Evolutionary conservation across 2,113 vertebrate species (phyloP), one percentile per base, ranked within the genome.

Genomic region (Turdus rufiventris): DNA sequence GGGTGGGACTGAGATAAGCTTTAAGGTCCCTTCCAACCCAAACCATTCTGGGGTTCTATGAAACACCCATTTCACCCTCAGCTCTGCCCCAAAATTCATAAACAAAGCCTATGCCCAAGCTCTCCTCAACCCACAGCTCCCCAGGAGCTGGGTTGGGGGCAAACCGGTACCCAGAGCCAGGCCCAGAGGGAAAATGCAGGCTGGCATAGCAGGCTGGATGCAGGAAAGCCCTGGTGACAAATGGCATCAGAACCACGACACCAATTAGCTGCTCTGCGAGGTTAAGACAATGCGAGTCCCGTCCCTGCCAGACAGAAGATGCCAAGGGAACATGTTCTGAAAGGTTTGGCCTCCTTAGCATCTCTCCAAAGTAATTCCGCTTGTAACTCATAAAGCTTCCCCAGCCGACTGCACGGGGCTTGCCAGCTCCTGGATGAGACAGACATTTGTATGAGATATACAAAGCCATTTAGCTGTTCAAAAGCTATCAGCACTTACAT

Each of bases 401-500:
- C 91, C 91, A 80, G 96, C 82, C 13, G 81, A 86, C 89, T 53
- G 85, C 38, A 5, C 78, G 40, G 89, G 36, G 86, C 91, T 86
- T 87, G 85, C 84, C 85, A 84, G 96, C 87, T 95, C 91, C 94
- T 47, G 88, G 93, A 94, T 50, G 60, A 89, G 81, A 76, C 92
- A 94, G 95, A 88, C 95, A 87, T 95, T 96, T 96, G 95, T 96
- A 88, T 93, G 96, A 95, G 94, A 94, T 93, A 91, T 5, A 95
- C 92, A 97, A 97, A 98, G 96, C 91, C 89, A 95, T 97, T 97
- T 94, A 95, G 94, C 93, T 78, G 95, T 86, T 97, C 93, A 82
- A 96, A 97, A 97, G 96, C 97, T 97, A 97, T 97, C 97, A 95
- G 95, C 84, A 45, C 95, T 97, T 86, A 86, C 95, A 95, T 71